These are phyloP conservation scores for Nemotelus pantherinus DNA, from an alignment of 2,888 invertebrate genomes.

Conservation along the genomic window DNA sequence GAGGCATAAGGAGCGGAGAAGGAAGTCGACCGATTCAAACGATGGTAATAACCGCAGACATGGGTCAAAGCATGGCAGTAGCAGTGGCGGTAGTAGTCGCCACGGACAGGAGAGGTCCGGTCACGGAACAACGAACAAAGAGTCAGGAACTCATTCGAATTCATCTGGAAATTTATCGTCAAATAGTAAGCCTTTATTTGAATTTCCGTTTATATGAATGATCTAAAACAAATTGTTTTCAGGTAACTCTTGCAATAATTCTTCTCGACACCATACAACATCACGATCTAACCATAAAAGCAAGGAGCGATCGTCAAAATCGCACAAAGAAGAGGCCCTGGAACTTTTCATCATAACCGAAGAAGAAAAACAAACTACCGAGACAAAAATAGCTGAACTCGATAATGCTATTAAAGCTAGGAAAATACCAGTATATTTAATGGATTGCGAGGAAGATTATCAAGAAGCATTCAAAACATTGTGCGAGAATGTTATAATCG, in stretches of 20 bases:
- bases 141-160: conserved; percentile 41
- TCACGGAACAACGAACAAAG: conserved; percentile 3
- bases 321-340: neutral
- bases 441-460: conserved; percentile 35
- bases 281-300: neutral
- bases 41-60: conserved; percentile 71
- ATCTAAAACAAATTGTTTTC: neutral
- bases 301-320: neutral
- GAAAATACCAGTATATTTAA: conserved; percentile 2
- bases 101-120: conserved; percentile 9
- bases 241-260: conserved; percentile 26
- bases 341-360: neutral
- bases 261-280: neutral
- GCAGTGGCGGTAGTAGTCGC: conserved; percentile 49
- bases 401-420: neutral
- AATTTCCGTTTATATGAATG: neutral
- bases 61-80: conserved; percentile 62
- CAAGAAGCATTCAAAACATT: conserved; percentile 22
- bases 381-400: neutral
- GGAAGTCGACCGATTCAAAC: conserved; percentile 83
- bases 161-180: conserved; percentile 33
- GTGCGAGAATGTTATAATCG: conserved; percentile 11
- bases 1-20: conserved; percentile 71
- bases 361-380: conserved; percentile 6
- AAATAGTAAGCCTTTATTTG: neutral